Evolutionary conservation across 1,140 invertebrate species (phyloP), one percentile per base, ranked within the genome.

Genomic region (Formica selysi): DNA sequence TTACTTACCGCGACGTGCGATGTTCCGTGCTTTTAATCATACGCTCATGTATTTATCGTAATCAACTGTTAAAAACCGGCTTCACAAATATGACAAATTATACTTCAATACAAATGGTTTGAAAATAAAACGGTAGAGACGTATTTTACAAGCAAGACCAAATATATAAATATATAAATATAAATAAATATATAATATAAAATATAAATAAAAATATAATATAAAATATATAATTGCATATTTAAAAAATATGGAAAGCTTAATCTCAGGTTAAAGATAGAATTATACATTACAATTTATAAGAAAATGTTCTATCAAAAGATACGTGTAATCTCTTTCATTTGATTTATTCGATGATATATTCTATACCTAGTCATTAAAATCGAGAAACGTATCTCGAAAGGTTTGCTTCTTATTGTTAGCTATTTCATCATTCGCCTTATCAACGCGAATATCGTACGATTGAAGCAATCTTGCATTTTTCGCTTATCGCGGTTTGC

Each of bases 41-140:
- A 62, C 16, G 10, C 19, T 38, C n/a, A 22, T 48, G 64, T 62
- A 86, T 89, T 86, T 86, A 78, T 78, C 32, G 64, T 89, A 89
- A 88, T 86, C 67, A 57, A 22, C 70, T 16, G 54, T 61, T 57
- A 59, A 73, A 62, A 81, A 81, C 79, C 51, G 54, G 67, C 54
- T 44, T 41, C n/a, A 3, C 54, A 62, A 26, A 38, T 57, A 38
- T 61, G 38, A 32, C 68, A 26, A 74, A 74, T 83, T 83, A 74
- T 32, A 0, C 48, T 61, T 73, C 54, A 61, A 83, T 83, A 44
- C 5, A 36, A 19, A 13, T 4, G 22, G 3, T 44, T 41, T 32
- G 19, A 48, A 29, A n/a, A 44, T n/a, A 44, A 78, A n/a, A 44
- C 26, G 38, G 19, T 10, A 38, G 22, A 11, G n/a, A 73, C 41